Evolutionary conservation across 35 echinoderm and acorn worm genomes (phyloP), one percentile per base, ranked within the genome.

Genomic region (Acanthaster planci): DNA sequence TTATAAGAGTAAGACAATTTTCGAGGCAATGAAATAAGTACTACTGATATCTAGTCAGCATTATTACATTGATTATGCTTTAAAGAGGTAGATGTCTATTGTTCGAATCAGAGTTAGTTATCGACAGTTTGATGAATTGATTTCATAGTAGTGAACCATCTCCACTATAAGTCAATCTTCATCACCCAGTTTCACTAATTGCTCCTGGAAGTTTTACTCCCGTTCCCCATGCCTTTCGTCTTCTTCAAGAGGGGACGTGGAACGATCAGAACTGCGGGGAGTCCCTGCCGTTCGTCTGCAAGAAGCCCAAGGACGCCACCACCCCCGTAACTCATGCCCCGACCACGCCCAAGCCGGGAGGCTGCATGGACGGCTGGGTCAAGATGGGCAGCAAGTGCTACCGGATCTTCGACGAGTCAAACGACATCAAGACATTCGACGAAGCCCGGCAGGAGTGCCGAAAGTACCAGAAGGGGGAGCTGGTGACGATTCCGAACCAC

Each of bases 191-290:
- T n/a, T n/a, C n/a, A n/a, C n/a, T n/a, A n/a, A n/a, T n/a, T n/a
- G n/a, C n/a, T n/a, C n/a, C n/a, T n/a, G 12, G 42, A 6, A 47
- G 4, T 47, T 47, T 47, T 47, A 47, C 42, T 47, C 42, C 42
- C 12, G 42, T 47, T 47, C 4, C 12, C 27, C 52, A 12, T 81
- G 30, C 52, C 19, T 51, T 14, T 86, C 14, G 64, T 84, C 37
- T 79, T 14, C 34, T 38, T n/a, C 18, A 19, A 93, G 89, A 75
- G 16, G 92, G 88, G 51, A 78, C 60, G 78, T 99, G 96, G 96
- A 93, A 99, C 60, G 92, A 99, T 80, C 55, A 85, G 34, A 87
- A 87, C 34, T 99, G 92, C 89, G 96, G 96, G 8, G 55, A 82
- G 36, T 59, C 59, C 21, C 27, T 51, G 21, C 85, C 92, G 4